Evolutionary conservation across 1,140 invertebrate species (phyloP).

Genomic region (Xylocopa sonorina): DNA sequence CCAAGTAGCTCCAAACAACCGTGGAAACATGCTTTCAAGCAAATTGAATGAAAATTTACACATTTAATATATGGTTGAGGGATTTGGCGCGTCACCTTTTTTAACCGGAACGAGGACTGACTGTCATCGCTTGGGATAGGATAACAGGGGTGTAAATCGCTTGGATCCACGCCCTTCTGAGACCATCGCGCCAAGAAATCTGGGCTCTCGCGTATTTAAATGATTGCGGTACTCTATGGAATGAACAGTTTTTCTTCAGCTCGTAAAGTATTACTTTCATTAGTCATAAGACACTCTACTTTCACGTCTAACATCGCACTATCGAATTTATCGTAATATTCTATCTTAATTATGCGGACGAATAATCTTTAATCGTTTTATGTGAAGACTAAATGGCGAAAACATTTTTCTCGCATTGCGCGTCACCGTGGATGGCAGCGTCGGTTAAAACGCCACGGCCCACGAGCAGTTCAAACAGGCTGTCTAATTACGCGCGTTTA

Average conservation of each 20-base stretch:
- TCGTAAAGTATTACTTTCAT: too few relatives aligned
- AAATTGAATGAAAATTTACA: too few relatives aligned
- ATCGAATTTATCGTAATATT: too few relatives aligned
- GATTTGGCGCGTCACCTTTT: not conserved
- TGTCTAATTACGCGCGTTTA: conserved; percentile 13
- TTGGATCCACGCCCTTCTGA: conserved; percentile 2
- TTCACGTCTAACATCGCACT: not conserved
- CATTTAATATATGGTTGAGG: not conserved
- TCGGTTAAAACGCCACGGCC: not conserved
- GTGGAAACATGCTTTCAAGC: too few relatives aligned
- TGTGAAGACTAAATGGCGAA: not conserved
- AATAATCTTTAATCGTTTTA: too few relatives aligned
- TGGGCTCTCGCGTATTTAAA: not conserved
- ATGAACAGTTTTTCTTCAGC: not conserved
- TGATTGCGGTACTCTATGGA: not conserved
- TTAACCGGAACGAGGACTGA: not conserved
- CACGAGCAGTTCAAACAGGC: not conserved
- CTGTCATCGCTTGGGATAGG: not conserved
- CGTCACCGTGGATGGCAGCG: not conserved
- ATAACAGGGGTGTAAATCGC: conserved; percentile 18
- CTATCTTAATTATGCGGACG: too few relatives aligned
- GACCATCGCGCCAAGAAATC: conserved; percentile 4
- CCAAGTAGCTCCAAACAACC: not conserved
- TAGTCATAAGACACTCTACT: too few relatives aligned
- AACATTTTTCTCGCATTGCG: not conserved